These are phyloP conservation scores for Dysdera silvatica DNA, from an alignment of 1,140 invertebrate genomes.

Conservation along the genomic window DNA sequence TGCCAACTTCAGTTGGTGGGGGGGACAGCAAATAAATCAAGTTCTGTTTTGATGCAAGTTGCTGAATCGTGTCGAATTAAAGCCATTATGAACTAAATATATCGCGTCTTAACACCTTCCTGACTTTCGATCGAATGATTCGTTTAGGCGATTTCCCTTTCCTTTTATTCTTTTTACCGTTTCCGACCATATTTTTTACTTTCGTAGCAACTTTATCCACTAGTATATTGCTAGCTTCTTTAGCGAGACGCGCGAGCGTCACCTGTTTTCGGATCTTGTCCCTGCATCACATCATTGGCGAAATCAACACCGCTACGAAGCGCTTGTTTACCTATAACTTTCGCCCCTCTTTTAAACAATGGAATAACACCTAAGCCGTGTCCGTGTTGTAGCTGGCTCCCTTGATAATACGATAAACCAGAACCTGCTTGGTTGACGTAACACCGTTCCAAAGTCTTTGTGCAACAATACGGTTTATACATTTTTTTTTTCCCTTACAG, in stretches of 20 bases:
- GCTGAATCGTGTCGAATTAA: background rate
- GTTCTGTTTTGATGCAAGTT: background rate
- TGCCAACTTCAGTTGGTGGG: background rate
- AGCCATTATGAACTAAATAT: background rate
- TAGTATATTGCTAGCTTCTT: background rate
- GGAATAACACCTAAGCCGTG: background rate
- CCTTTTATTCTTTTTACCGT: background rate
- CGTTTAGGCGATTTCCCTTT: background rate
- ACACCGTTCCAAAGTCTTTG: background rate
- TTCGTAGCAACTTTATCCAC: background rate
- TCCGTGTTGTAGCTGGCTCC: background rate
- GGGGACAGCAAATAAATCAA: background rate
- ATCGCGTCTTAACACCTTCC: background rate
- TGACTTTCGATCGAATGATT: background rate
- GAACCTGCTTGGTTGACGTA: background rate
- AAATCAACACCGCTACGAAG: background rate
- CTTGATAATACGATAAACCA: background rate
- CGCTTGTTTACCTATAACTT: background rate
- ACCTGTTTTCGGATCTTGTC: background rate
- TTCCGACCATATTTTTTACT: background rate
- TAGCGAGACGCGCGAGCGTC: background rate
- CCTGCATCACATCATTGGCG: background rate
- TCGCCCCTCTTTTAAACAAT: background rate
- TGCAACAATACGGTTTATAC: background rate
- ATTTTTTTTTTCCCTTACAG: background rate